Conservation (phyloP, 35 echinoderm and acorn worm genomes). For the Diadema setosum region DNA sequence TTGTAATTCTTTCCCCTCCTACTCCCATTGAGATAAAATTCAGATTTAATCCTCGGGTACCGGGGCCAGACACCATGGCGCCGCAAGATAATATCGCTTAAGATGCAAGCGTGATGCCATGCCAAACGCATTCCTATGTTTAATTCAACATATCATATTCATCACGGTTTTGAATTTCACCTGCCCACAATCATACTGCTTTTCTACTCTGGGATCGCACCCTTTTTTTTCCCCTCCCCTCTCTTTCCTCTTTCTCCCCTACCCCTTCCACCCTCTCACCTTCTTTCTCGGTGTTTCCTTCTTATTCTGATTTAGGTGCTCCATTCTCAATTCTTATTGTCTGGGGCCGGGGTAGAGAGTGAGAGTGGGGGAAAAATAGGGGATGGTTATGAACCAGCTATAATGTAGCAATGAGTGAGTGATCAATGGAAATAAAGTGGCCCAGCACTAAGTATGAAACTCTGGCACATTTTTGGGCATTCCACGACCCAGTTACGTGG, state of each 20-base stretch:
- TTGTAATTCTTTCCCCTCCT: slow-evolving; percentile 2
- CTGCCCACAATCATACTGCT: neutral
- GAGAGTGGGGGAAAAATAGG: too few relatives aligned
- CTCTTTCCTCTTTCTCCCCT: neutral
- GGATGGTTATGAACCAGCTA: too few relatives aligned
- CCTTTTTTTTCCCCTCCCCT: neutral
- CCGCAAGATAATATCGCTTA: slow-evolving; percentile 14
- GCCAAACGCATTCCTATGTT: neutral
- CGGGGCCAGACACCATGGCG: neutral
- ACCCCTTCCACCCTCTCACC: neutral
- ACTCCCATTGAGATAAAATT: neutral
- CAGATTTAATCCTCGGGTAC: neutral
- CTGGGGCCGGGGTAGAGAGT: too few relatives aligned
- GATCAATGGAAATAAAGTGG: too few relatives aligned
- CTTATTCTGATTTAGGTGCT: neutral
- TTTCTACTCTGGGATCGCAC: neutral
- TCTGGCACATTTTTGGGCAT: too few relatives aligned
- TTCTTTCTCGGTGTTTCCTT: neutral
- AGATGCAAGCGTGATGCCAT: neutral
- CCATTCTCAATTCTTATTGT: neutral
- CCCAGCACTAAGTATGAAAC: too few relatives aligned
- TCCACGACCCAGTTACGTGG: too few relatives aligned
- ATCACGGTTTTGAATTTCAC: neutral
- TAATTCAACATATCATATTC: slow-evolving; percentile 16
- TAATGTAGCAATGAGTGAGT: too few relatives aligned